These are phyloP conservation scores for Cichladusa arquata DNA, from an alignment of 2,113 vertebrate species.

Conservation along the genomic window DNA sequence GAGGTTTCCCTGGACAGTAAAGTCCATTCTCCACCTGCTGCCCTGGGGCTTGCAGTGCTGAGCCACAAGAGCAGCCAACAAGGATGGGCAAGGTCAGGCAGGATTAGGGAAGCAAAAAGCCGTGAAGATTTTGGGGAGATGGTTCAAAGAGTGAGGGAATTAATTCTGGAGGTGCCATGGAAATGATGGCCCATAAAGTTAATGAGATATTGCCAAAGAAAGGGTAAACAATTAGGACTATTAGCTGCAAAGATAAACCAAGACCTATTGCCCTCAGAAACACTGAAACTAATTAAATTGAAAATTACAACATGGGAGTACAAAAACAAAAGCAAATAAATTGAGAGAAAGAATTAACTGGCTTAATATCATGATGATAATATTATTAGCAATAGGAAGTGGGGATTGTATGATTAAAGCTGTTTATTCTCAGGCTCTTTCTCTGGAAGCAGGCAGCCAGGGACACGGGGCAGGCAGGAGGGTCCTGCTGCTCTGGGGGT, in stretches of 20 bases:
- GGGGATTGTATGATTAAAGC: slow-evolving; percentile 29
- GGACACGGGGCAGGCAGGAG: accelerated
- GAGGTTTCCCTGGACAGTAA: accelerated
- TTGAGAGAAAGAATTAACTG: slow-evolving; percentile 59
- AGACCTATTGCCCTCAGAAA: slow-evolving; percentile 69
- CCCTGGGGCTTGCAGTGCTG: not conserved
- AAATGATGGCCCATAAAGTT: slow-evolving; percentile 74
- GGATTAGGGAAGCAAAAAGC: not conserved
- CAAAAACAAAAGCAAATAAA: slow-evolving; percentile 61
- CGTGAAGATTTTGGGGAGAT: not conserved
- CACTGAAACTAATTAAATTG: slow-evolving; percentile 75
- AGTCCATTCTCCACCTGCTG: not conserved
- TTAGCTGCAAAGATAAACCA: slow-evolving; percentile 69
- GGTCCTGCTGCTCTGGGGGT: accelerated
- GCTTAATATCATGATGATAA: slow-evolving; percentile 60
- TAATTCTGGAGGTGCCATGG: slow-evolving; percentile 57
- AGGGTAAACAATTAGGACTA: slow-evolving; percentile 77
- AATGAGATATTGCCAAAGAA: slow-evolving; percentile 75
- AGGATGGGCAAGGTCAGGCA: not conserved
- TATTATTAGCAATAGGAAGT: slow-evolving; percentile 60
- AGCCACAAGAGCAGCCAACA: not conserved
- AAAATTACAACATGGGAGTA: slow-evolving; percentile 68
- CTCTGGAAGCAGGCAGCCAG: accelerated
- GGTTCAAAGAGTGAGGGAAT: slow-evolving; percentile 33
- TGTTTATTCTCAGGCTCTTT: not conserved